Percentiles rank a stretch among this genome's conserved stretches.
Conservation (phyloP, 2,888 invertebrate genomes). For the Fissipunctia ypsillon region DNA sequence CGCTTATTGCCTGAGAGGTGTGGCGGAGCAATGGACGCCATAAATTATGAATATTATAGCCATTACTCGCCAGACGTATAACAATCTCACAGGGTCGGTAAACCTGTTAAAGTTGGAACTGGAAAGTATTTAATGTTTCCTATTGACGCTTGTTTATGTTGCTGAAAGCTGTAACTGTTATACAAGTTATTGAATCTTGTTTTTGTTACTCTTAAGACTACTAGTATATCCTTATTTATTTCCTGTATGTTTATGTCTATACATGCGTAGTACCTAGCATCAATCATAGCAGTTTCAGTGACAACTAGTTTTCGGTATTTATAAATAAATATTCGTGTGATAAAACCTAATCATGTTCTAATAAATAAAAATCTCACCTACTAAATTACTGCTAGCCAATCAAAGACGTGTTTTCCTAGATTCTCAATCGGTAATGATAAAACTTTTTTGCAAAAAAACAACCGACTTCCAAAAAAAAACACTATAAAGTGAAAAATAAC, state of each 20-base stretch:
- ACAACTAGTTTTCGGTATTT: conserved; percentile 1
- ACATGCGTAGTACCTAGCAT: background rate
- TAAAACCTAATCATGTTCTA: background rate
- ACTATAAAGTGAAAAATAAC: no score
- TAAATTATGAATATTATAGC: conserved; percentile 54
- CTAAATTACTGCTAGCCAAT: background rate
- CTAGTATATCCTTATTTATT: background rate
- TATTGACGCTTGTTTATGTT: background rate
- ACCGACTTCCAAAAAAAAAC: no score
- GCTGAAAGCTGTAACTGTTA: background rate
- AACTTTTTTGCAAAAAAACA: no score
- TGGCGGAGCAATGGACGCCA: conserved; percentile 48
- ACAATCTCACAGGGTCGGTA: conserved; percentile 41
- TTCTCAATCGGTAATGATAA: background rate
- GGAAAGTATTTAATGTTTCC: conserved; percentile 17
- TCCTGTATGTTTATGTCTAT: background rate
- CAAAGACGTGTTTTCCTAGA: background rate
- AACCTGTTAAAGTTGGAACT: conserved; percentile 39
- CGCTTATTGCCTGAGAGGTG: conserved; percentile 44
- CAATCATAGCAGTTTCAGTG: background rate
- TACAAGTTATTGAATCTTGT: background rate
- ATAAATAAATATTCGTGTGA: background rate
- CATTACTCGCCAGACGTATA: conserved; percentile 51
- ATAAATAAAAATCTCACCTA: background rate
- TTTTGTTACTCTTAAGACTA: background rate